Percentiles rank a stretch among this genome's conserved stretches.
Evolutionary conservation across 2,113 vertebrate genomes (phyloP).

Genomic region (Mionectes macconnelli): DNA sequence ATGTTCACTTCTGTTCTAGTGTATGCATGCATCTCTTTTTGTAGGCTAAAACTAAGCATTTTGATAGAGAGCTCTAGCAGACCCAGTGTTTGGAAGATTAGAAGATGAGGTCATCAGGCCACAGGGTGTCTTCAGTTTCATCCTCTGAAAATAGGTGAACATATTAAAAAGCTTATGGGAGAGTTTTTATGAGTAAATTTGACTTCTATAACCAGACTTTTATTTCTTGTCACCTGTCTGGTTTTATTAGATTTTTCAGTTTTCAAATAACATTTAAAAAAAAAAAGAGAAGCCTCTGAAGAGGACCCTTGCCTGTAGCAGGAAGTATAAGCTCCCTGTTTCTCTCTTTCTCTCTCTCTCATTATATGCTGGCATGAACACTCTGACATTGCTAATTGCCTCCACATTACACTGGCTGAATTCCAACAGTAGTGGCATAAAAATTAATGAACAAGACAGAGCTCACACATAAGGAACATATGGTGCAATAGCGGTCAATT

Average conservation of each 20-base stretch:
- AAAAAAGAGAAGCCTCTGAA: background rate
- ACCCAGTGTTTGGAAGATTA: background rate
- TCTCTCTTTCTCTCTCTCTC: slow-evolving; percentile 31
- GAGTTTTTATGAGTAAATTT: slow-evolving; percentile 14
- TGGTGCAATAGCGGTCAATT: slow-evolving; percentile 44
- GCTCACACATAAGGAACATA: slow-evolving; percentile 66
- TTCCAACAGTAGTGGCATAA: slow-evolving; percentile 68
- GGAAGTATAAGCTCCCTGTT: background rate
- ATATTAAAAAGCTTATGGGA: background rate
- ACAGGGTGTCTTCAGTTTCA: background rate
- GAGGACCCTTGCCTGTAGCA: slow-evolving; percentile 44
- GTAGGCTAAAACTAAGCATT: background rate
- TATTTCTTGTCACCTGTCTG: slow-evolving; percentile 38
- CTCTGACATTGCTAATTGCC: slow-evolving; percentile 62
- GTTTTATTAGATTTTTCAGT: slow-evolving; percentile 34
- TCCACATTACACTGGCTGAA: slow-evolving; percentile 66
- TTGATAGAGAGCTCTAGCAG: background rate
- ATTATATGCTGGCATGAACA: slow-evolving; percentile 44
- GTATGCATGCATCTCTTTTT: background rate
- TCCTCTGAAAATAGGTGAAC: background rate
- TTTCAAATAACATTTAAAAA: background rate
- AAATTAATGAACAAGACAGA: slow-evolving; percentile 67
- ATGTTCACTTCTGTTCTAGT: background rate
- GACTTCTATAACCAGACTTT: background rate
- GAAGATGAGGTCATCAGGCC: background rate